Conservation (phyloP, 30 jellyfish, hydroid and myxozoan species). For the Rhopilema esculentum region DNA sequence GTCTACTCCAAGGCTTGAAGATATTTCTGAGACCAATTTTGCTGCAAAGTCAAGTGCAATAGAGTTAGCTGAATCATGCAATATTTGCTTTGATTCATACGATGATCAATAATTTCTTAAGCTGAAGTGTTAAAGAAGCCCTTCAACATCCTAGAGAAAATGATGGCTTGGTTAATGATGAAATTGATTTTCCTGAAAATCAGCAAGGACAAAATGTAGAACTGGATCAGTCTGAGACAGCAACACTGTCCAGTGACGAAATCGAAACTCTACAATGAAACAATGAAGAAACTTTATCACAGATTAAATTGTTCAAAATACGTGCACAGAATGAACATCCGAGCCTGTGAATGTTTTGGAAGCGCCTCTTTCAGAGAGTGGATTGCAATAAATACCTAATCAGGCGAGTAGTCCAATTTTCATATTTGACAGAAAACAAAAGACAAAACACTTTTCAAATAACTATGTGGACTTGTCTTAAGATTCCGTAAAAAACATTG, state of each 20-base stretch:
- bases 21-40: slow-evolving; percentile 10
- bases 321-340: too few species aligned
- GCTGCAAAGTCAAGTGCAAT: slow-evolving; percentile 51
- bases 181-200: too few species aligned
- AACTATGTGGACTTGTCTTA: slow-evolving; percentile 13
- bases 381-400: neutral
- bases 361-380: slow-evolving; percentile 10
- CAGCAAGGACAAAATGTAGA: too few species aligned
- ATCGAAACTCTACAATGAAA: too few species aligned
- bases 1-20: slow-evolving; percentile 9
- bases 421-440: neutral
- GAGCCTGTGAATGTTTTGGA: too few species aligned
- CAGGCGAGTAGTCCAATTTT: neutral
- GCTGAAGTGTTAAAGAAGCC: too few species aligned
- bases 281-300: too few species aligned
- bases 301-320: too few species aligned
- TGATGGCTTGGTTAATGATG: too few species aligned
- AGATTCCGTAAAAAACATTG: slow-evolving; percentile 18
- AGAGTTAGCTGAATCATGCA: slow-evolving; percentile 41
- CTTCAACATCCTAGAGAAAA: too few species aligned
- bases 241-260: too few species aligned
- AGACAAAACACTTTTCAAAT: neutral
- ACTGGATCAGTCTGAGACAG: too few species aligned
- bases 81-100: slow-evolving; percentile 9
- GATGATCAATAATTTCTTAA: neutral